Evolutionary conservation across 1,140 invertebrate species (phyloP).

Genomic region (Adelges cooleyi): DNA sequence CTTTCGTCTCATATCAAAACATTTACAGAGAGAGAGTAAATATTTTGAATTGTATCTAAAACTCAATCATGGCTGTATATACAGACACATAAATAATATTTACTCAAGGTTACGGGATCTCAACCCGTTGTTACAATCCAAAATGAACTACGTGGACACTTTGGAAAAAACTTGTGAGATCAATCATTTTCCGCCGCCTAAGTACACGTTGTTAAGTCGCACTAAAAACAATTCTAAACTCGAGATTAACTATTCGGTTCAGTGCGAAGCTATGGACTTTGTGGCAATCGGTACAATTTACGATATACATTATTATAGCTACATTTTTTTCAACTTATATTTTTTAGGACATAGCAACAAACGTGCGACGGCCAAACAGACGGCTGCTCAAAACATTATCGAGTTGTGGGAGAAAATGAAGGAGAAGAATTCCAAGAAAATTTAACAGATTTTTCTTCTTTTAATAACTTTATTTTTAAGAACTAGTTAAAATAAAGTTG

Average conservation of each 20-base stretch:
- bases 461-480: too few relatives aligned
- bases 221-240: not conserved
- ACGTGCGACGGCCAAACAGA: not conserved
- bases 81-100: too few relatives aligned
- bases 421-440: conserved; percentile 20
- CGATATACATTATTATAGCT: not conserved
- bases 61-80: too few relatives aligned
- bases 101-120: not conserved
- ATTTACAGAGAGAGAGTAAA: not conserved
- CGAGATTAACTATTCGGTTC: not conserved
- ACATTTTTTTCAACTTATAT: too few relatives aligned
- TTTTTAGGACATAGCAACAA: not conserved
- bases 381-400: not conserved
- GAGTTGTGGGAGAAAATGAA: not conserved
- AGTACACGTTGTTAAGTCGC: not conserved
- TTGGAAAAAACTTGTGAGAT: not conserved
- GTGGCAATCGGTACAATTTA: conserved; percentile 10
- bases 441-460: too few relatives aligned
- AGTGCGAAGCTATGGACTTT: conserved; percentile 1
- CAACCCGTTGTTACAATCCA: not conserved
- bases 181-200: not conserved
- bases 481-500: too few relatives aligned
- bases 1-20: conserved; percentile 3
- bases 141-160: not conserved
- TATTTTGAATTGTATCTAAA: too few relatives aligned